Evolutionary conservation across 1,140 invertebrate species (phyloP).

Genomic region (Aricia agestis): DNA sequence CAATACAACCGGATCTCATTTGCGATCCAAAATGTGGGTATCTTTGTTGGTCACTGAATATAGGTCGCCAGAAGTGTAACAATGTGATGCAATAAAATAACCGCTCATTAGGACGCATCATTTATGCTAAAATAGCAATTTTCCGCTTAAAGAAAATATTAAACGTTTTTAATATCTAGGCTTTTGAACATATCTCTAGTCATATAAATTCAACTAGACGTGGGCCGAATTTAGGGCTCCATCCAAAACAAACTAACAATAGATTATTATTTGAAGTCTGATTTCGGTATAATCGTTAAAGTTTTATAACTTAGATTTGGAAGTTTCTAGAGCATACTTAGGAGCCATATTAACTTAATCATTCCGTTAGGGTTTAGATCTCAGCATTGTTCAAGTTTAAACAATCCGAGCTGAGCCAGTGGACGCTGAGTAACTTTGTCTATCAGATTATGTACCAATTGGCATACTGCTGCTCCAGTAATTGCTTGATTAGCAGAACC

Average conservation of each 20-base stretch:
- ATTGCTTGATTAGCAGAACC: background rate
- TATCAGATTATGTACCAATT: slow-evolving; percentile 13
- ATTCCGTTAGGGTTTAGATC: slow-evolving; percentile 15
- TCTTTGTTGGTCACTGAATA: background rate
- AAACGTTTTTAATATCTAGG: too few relatives aligned
- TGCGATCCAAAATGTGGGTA: background rate
- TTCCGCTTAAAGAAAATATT: background rate
- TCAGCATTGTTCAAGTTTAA: slow-evolving; percentile 9
- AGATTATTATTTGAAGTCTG: background rate
- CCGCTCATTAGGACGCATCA: background rate
- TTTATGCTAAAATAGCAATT: background rate
- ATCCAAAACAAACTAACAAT: background rate
- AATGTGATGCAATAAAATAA: background rate
- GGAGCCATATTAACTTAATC: slow-evolving; percentile 14
- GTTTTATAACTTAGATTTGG: background rate
- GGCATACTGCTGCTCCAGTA: slow-evolving; percentile 1
- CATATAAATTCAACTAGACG: too few relatives aligned
- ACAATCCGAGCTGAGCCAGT: slow-evolving; percentile 4
- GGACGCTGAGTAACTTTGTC: slow-evolving; percentile 8
- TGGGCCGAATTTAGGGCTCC: background rate
- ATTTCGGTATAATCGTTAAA: background rate
- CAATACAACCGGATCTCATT: background rate
- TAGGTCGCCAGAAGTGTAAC: background rate
- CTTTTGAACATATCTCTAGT: background rate
- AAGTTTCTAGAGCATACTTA: slow-evolving; percentile 5